Evolutionary conservation across 1,140 invertebrate species (phyloP), one percentile per base, ranked within the genome.

Genomic region (Macrotrachela quadricornifera): DNA sequence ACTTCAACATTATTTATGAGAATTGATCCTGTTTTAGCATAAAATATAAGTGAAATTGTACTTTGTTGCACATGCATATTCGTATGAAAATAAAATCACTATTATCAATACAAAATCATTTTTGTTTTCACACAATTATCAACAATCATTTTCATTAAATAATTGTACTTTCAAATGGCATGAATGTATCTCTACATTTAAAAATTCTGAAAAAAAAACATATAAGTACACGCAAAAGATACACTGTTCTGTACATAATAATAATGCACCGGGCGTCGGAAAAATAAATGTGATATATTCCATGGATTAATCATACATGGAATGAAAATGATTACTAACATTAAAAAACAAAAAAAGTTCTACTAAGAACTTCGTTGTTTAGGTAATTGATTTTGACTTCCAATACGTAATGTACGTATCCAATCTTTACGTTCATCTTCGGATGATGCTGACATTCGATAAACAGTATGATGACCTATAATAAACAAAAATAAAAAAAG

Each of bases 1-100:
- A 99, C 76, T 12, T 90, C 94, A 58, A 97, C 90, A 77, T 96
- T 97, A 66, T 96, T 99, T 71, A 97, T 92, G n/a, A 91, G 90
- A 76, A 97, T 97, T 1, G 88, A 82, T 50, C 91, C 74, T 49
- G 87, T 83, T 75, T 97, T 97, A 30, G 87, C 88, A 68, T 91
- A 83, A 67, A 90, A 92, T 41, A 99, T 82, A 60, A 96, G 72
- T 71, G 92, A 92, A 16, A 96, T 88, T 46, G 92, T 92, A 77
- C 97, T 92, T 71, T 94, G 90, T 65, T 97, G 90, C 36, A 90
- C 88, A 73, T 95, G 90, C 46, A 97, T 74, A 61, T 91, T 76
- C 12, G 90, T 92, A 38, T 92, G 92, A 53, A 92, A 70, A 71
- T 92, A 97, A 72, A 99, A 68, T 99, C 92, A 73, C 90, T 96